phyloP scores from a whole-genome alignment of 2,797 vertebrate species.

The Myotis vivesi region DNA sequence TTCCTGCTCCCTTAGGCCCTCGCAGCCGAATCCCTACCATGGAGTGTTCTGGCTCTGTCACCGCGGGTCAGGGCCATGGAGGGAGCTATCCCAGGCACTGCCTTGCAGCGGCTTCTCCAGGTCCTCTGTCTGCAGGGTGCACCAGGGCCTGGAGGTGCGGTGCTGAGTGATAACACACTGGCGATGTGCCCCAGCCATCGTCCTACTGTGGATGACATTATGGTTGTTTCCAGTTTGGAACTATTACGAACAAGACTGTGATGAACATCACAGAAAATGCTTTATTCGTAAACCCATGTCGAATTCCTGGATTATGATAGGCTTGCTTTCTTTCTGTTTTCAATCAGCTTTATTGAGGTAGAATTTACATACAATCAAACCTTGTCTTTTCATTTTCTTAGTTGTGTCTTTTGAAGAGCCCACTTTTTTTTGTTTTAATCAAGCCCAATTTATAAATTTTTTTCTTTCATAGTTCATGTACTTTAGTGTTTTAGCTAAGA shows the following conservation, averaged over 20 bases:
- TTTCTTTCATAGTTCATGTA: neutral
- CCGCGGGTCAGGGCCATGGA: neutral
- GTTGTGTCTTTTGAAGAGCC: neutral
- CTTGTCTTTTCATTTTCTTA: neutral
- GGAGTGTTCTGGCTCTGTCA: neutral
- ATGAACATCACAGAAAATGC: neutral
- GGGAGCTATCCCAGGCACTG: neutral
- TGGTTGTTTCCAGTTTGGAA: neutral
- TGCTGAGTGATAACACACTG: neutral
- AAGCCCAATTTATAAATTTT: neutral
- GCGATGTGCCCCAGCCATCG: too few species aligned
- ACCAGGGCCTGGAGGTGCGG: too few species aligned
- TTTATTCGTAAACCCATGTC: neutral
- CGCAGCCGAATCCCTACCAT: rapidly evolving
- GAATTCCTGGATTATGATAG: neutral
- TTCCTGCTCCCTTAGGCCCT: neutral
- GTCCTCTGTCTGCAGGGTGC: neutral
- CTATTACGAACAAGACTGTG: neutral
- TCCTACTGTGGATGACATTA: neutral
- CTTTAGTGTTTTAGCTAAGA: constrained; percentile 7
- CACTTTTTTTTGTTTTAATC: neutral
- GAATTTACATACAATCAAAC: neutral
- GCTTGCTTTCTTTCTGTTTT: neutral
- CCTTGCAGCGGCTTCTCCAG: neutral
- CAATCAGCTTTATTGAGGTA: neutral